Percentiles rank a stretch among this genome's conserved stretches.
These are phyloP conservation scores for Apodemia hepburni DNA, from an alignment of 2,888 invertebrate species.

Conservation along the genomic window DNA sequence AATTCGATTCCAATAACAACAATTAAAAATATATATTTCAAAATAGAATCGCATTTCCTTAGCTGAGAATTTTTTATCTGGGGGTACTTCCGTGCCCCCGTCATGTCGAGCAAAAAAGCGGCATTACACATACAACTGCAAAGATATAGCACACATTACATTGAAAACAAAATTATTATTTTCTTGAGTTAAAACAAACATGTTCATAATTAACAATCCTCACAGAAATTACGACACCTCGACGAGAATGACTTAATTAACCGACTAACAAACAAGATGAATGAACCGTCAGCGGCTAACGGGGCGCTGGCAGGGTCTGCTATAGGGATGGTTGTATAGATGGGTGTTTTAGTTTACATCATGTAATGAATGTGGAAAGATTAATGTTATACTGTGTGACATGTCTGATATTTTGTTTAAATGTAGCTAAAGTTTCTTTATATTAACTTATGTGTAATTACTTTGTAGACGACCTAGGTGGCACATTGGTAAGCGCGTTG, in stretches of 20 bases:
- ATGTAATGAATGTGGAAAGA: slow-evolving; percentile 7
- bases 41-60: too few species aligned
- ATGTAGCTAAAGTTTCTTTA: not conserved
- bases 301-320: not conserved
- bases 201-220: not conserved
- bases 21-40: too few species aligned
- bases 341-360: not conserved
- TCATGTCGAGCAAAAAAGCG: too few species aligned
- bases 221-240: not conserved
- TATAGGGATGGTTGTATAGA: not conserved
- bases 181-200: slow-evolving; percentile 3
- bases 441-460: too few species aligned
- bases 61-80: too few species aligned
- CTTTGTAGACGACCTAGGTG: too few species aligned
- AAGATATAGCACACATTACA: not conserved
- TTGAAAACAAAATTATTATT: not conserved
- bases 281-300: not conserved
- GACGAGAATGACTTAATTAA: not conserved
- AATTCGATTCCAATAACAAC: too few species aligned
- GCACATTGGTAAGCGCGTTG: too few species aligned
- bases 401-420: slow-evolving; percentile 1
- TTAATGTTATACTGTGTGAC: not conserved
- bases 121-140: too few species aligned
- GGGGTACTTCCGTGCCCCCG: too few species aligned
- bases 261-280: slow-evolving; percentile 1